A percentile compares a stretch with the other conserved stretches of the same genome.
These are phyloP conservation scores for Paratilapia polleni DNA, from an alignment of 2,113 vertebrate species.

Conservation along the genomic window DNA sequence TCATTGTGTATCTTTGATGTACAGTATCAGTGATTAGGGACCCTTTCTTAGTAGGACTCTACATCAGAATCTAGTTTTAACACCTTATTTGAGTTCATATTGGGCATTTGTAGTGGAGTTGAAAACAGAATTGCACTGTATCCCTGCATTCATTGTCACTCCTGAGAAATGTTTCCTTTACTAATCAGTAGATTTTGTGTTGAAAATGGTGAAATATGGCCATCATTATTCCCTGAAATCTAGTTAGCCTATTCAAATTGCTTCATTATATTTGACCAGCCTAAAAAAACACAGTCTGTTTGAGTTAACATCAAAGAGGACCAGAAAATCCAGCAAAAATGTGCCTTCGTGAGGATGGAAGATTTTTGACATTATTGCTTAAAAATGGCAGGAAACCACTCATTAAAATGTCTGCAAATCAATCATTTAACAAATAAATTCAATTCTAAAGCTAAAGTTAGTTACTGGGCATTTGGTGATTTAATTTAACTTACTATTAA, in stretches of 20 bases:
- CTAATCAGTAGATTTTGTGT: no score
- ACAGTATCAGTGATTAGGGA: not conserved
- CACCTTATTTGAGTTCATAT: not conserved
- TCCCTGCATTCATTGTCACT: not conserved
- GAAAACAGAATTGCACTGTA: not conserved
- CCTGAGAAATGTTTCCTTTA: no score
- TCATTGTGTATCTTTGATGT: not conserved
- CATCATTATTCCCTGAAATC: no score
- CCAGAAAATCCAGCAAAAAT: not conserved
- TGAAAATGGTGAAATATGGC: no score
- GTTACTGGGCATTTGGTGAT: not conserved
- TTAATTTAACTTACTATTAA: slow-evolving; percentile 4
- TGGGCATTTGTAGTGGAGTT: not conserved
- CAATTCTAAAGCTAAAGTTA: not conserved
- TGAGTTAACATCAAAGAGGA: accelerated
- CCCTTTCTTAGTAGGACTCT: not conserved
- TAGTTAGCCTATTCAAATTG: no score
- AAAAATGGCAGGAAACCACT: not conserved
- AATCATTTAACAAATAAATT: not conserved
- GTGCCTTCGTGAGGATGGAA: not conserved
- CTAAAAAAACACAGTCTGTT: no score
- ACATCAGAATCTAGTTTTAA: not conserved
- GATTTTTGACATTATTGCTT: not conserved
- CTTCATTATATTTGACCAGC: no score
- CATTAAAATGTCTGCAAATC: not conserved